Base-by-base conservation (phyloP, 2,797 vertebrate species). In the Cirrhinus molitorella region DNA sequence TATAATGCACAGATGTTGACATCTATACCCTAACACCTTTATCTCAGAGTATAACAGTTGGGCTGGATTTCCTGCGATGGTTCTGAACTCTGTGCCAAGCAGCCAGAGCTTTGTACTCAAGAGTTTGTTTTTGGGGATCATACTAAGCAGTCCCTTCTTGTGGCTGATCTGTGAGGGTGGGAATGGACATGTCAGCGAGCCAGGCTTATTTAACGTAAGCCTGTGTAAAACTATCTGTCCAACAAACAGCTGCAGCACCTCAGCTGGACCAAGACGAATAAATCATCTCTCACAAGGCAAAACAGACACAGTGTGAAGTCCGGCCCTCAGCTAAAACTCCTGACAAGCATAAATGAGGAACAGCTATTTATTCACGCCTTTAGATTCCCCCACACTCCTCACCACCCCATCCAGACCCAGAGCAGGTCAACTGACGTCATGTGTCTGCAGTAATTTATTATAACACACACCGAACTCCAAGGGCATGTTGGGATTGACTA, bases 211-310 rank as follows among this genome's bases (percentile, higher is more conserved):
- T 88, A 90, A 90, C 83, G 89, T 88, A 88, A 91, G 88, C 86
- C 79, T 83, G 63, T 88, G 90, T 89, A 89, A 92, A 93, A 90
- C 89, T 89, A 94, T 92, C 88, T 77, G 34, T 91, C 88, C 89
- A 83, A 86, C 85, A 92, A 93, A 89, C 92, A 94, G 92, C 93
- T 93, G 92, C 90, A 89, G 88, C 88, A 88, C 87, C 89, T 91
- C 91, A 88, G 89, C 89, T 85, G 86, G 89, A 89, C 90, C 88
- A 87, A 87, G 66, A 86, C 78, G 89, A 89, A 93, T 93, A 92
- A 93, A 94, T 93, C 89, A 91, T 81, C 89, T 88, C 84, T 84
- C 85, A 79, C 85, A 90, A 91, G 86, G 90, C 90, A 93, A 92
- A 93, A 92, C 91, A 91, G 92, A 87, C 91, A 65, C 92, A 91